These are phyloP conservation scores for Mystacornis crossleyi DNA, from an alignment of 2,113 vertebrate species.

Conservation along the genomic window DNA sequence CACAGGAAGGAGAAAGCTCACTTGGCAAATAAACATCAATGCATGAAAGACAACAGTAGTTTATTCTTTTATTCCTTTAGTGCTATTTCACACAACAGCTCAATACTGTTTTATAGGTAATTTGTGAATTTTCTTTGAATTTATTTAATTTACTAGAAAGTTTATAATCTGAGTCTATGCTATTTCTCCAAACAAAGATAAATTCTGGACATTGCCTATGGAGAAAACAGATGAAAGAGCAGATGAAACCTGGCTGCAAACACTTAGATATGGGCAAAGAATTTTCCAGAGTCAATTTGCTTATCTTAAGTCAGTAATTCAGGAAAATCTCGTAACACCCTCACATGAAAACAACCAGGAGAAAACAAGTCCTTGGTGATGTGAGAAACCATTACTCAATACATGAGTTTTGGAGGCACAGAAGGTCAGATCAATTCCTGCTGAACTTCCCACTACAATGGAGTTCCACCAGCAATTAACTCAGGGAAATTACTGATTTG, in stretches of 20 bases:
- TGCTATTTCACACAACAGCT: background rate
- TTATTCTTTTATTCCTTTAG: background rate
- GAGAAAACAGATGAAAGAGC: background rate
- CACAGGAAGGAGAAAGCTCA: background rate
- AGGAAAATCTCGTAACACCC: background rate
- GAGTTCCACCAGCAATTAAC: background rate
- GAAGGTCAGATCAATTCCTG: background rate
- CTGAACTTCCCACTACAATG: background rate
- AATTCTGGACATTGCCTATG: background rate
- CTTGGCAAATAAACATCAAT: background rate
- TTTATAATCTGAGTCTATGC: background rate
- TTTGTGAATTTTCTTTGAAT: background rate
- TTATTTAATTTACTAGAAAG: background rate
- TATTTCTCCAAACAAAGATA: background rate
- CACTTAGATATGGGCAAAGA: background rate
- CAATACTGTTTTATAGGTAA: background rate
- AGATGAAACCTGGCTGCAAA: background rate
- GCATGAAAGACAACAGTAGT: background rate
- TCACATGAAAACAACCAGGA: background rate
- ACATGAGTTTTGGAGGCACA: background rate
- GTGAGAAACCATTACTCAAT: background rate
- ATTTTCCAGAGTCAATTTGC: background rate
- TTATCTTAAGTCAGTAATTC: background rate
- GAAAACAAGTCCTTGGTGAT: background rate
- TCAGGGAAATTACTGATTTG: background rate